Evolutionary conservation across 2,113 vertebrate genomes (phyloP).

Genomic region (Leptobrachium leishanense): DNA sequence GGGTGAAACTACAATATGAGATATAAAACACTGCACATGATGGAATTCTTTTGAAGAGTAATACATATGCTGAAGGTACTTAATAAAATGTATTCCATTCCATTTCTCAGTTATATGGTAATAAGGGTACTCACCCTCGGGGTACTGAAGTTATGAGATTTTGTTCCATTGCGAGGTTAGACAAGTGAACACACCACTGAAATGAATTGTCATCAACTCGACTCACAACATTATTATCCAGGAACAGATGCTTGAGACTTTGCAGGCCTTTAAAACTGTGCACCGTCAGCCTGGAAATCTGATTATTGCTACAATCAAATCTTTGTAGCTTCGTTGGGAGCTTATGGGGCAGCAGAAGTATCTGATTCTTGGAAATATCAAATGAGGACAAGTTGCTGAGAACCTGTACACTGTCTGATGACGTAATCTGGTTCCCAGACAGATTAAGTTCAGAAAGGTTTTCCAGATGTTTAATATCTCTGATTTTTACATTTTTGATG

Average conservation of each 20-base stretch:
- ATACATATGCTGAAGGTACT: background rate
- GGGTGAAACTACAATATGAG: too few species aligned
- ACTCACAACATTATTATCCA: constrained; percentile 74
- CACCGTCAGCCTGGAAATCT: constrained; percentile 67
- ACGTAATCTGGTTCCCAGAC: constrained; percentile 72
- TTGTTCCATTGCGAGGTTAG: constrained; percentile 76
- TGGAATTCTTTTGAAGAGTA: too few species aligned
- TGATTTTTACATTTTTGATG: constrained; percentile 64
- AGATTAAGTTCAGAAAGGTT: constrained; percentile 71
- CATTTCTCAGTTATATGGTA: background rate
- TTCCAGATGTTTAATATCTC: constrained; percentile 70
- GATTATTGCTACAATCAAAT: constrained; percentile 76
- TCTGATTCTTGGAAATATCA: constrained; percentile 73
- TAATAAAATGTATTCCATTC: background rate
- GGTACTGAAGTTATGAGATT: constrained; percentile 74
- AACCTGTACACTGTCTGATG: constrained; percentile 69
- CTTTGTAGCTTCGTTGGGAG: constrained; percentile 71
- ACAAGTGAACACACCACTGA: constrained; percentile 67
- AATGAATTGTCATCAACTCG: constrained; percentile 72
- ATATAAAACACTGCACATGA: too few species aligned
- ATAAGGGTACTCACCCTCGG: constrained; percentile 62
- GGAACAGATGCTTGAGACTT: constrained; percentile 76
- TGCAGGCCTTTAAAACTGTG: constrained; percentile 70
- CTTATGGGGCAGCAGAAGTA: constrained; percentile 63
- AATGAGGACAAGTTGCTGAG: constrained; percentile 70